phyloP scores from a whole-genome alignment of 1,140 invertebrate species.

The Hirudo medicinalis region DNA sequence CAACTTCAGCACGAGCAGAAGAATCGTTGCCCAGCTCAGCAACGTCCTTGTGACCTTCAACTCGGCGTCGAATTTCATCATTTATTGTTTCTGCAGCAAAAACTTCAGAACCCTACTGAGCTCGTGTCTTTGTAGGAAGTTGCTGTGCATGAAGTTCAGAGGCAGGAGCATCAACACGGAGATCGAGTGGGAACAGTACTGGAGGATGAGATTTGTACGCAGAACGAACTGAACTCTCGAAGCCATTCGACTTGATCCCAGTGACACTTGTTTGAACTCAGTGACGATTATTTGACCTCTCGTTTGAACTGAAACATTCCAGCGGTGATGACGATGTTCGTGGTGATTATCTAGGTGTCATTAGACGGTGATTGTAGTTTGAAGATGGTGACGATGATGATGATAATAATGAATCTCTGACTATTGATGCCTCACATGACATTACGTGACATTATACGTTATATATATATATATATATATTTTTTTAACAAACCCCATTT shows the following conservation, averaged over 20 bases:
- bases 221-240: neutral
- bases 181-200: neutral
- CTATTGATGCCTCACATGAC: neutral
- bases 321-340: neutral
- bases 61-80: conserved; percentile 23
- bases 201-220: conserved; percentile 4
- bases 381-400: neutral
- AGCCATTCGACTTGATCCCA: too few species aligned
- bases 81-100: conserved; percentile 21
- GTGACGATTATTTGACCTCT: too few species aligned
- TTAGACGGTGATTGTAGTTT: neutral
- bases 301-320: neutral
- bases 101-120: conserved; percentile 16
- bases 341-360: neutral
- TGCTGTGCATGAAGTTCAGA: too few species aligned
- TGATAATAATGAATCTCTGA: neutral
- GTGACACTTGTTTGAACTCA: too few species aligned
- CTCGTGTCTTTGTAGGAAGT: neutral
- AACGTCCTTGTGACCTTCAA: conserved; percentile 22
- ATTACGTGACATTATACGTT: too few species aligned
- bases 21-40: neutral
- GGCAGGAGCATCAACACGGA: too few species aligned
- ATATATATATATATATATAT: too few species aligned
- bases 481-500: too few species aligned
- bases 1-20: neutral